phyloP scores from a whole-genome alignment of 2,888 invertebrate species.

The Dasysyrphus tricinctus region DNA sequence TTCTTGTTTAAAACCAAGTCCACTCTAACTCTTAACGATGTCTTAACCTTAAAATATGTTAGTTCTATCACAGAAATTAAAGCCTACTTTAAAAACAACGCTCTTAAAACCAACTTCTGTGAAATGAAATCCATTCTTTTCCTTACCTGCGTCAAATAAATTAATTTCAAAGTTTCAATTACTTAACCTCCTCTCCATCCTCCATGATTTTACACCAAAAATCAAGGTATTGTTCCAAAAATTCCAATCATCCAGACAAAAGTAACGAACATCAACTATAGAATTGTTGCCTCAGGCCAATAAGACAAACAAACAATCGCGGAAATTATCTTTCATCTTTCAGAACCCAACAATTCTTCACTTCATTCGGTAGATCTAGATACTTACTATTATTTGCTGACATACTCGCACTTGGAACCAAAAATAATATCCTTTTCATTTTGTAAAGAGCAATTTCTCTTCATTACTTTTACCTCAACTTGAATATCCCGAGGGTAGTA shows the following conservation, averaged over 20 bases:
- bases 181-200: background rate
- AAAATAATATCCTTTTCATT: constrained; percentile 26
- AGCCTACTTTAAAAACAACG: no score
- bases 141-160: background rate
- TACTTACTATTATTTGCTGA: background rate
- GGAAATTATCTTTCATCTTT: constrained; percentile 69
- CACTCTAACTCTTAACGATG: no score
- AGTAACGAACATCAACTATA: constrained; percentile 38
- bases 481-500: constrained; percentile 56
- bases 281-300: constrained; percentile 11
- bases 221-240: constrained; percentile 57
- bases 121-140: background rate
- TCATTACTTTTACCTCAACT: constrained; percentile 70
- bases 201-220: background rate
- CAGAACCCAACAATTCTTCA: constrained; percentile 49
- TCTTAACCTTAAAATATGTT: no score
- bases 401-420: constrained; percentile 23
- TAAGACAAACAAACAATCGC: constrained; percentile 48
- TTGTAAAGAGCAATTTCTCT: constrained; percentile 65
- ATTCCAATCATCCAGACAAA: constrained; percentile 49
- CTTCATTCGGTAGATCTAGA: constrained; percentile 17
- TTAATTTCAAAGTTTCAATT: constrained; percentile 24
- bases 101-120: background rate
- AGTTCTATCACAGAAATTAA: no score
- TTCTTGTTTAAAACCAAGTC: no score